Percentiles rank a stretch among this genome's conserved stretches.
These are phyloP conservation scores for Ceyx melanurus DNA, from an alignment of 2,113 vertebrate species.

Conservation along the genomic window DNA sequence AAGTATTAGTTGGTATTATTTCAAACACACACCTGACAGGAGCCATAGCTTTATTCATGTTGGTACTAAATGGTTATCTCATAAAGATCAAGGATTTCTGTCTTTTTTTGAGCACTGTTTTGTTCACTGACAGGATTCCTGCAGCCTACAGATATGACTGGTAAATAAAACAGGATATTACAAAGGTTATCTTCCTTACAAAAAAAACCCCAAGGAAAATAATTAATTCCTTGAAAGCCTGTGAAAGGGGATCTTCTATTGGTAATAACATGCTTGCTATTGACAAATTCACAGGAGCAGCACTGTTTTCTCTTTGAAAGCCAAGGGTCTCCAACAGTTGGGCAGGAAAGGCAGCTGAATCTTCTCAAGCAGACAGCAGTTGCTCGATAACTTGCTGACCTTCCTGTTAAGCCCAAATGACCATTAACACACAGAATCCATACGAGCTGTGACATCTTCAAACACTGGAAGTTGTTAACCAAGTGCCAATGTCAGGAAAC, in stretches of 20 bases:
- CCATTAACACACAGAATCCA: slow-evolving; percentile 30
- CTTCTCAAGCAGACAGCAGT: slow-evolving; percentile 23
- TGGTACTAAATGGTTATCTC: background rate
- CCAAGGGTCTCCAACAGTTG: background rate
- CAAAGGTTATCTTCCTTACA: background rate
- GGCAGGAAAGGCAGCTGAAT: slow-evolving; percentile 26
- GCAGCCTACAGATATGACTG: background rate
- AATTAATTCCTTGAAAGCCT: background rate
- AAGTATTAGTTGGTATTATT: background rate
- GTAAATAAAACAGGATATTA: slow-evolving; percentile 2
- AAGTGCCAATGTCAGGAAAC: slow-evolving; percentile 58
- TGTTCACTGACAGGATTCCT: background rate
- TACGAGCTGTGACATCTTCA: slow-evolving; percentile 16
- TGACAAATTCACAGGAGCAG: background rate
- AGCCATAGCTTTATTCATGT: background rate
- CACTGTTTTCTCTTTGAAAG: background rate
- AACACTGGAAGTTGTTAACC: slow-evolving; percentile 39
- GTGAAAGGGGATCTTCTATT: background rate
- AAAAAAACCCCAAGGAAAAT: background rate
- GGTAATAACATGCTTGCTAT: background rate
- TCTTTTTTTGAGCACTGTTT: background rate
- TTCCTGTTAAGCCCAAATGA: slow-evolving; percentile 57
- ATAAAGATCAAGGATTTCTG: background rate
- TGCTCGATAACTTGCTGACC: slow-evolving; percentile 46
- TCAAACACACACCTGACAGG: background rate